Evolutionary conservation across 2,888 invertebrate genomes (phyloP), one percentile per base, ranked within the genome.

Genomic region (Synergus laeviventris): DNA sequence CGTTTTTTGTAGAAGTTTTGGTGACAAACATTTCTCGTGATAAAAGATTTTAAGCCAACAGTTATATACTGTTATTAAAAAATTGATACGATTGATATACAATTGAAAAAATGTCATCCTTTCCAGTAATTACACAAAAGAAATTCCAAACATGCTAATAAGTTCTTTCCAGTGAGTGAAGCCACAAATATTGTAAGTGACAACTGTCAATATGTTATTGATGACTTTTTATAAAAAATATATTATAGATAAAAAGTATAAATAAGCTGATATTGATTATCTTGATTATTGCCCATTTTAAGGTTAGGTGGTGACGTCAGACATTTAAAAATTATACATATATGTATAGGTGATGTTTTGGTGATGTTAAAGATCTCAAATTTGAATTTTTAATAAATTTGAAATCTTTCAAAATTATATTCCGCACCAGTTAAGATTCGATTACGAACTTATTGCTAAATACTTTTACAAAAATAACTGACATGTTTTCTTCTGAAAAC

Each of bases 121-220:
- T 21, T 66, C 16, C 8, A 66, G 21, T 66, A 24, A 21, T 66
- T 24, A 24, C 24, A 42, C 64, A 66, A 45, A 66, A 21, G 64
- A 39, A 42, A 64, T 42, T 42, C 12, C 42, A 64, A 64, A 21
- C 21, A 45, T 12, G 21, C 42, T 66, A 42, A 24, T 66, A 42
- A 24, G 24, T 16, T 66, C 24, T 66, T 45, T 66, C 21, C 21
- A 24, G 16, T 62, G n/a, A 36, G 21, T 42, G 42, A 42, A 66
- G 64, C 64, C 42, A 66, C 11, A 45, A 16, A 42, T 66, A 24
- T 39, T 21, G 42, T 66, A 66, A 66, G 64, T 66, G 8, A 42
- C 31, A 31, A 2, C 31, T n/a, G 8, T 36, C 2, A 16, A n/a
- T 49, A 21, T 21, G 21, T 21, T 39, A 38, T 66, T 42, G 1